phyloP scores from a whole-genome alignment of 2,888 invertebrate species.

The Eilema griseolum region DNA sequence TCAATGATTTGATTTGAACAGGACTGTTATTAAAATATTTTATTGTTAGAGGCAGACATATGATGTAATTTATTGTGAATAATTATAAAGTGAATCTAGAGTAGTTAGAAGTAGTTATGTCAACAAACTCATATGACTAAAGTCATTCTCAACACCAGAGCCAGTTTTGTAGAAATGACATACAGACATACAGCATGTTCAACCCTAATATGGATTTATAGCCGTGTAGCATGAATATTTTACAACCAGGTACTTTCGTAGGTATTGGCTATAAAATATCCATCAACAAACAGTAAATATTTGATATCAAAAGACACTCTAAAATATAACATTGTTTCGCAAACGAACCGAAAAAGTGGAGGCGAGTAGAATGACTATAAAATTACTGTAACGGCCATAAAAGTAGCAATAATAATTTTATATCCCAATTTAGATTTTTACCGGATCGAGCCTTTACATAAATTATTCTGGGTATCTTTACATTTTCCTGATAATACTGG shows the following conservation, averaged over 20 bases:
- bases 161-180: background rate
- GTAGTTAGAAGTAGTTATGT: too few species aligned
- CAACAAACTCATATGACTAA: too few species aligned
- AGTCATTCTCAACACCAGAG: background rate
- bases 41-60: too few species aligned
- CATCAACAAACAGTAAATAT: conserved; percentile 45
- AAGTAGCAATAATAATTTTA: conserved; percentile 54
- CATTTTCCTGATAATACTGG: conserved; percentile 31
- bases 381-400: conserved; percentile 57
- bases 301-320: conserved; percentile 47
- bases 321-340: conserved; percentile 48
- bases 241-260: background rate
- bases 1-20: too few species aligned
- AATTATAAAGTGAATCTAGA: background rate
- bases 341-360: conserved; percentile 53
- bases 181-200: background rate
- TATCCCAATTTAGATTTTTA: conserved; percentile 48
- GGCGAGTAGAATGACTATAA: conserved; percentile 50
- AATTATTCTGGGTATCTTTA: conserved; percentile 32
- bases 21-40: background rate
- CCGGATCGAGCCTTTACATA: conserved; percentile 36
- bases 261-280: conserved; percentile 38
- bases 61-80: background rate
- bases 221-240: conserved; percentile 3
- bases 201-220: background rate